Evolutionary conservation across 1,140 invertebrate species (phyloP).

Genomic region (Bombus confusus): DNA sequence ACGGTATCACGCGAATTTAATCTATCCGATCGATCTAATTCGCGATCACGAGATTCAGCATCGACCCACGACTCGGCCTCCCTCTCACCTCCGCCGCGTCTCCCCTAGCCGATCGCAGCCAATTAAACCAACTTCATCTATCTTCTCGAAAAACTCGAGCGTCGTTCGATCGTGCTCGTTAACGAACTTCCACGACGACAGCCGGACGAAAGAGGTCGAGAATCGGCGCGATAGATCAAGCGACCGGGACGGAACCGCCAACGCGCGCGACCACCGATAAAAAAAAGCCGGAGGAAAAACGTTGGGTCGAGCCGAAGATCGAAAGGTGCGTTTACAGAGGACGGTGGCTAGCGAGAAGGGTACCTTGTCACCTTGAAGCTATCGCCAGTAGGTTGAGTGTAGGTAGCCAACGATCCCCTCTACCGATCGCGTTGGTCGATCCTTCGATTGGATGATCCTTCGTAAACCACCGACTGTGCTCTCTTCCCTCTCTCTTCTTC

Average conservation of each 20-base stretch:
- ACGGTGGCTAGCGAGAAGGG: constrained; percentile 32
- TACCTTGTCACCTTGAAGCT: constrained; percentile 67
- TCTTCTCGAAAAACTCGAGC: constrained; percentile 8
- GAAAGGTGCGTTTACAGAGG: constrained; percentile 32
- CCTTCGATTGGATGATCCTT: constrained; percentile 64
- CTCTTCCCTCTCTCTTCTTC: not conserved
- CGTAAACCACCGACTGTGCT: constrained; percentile 1
- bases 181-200: not conserved
- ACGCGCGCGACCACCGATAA: constrained; percentile 5
- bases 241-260: constrained; percentile 13
- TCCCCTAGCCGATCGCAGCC: too few species aligned
- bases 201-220: constrained; percentile 10
- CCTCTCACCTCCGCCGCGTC: not conserved
- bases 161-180: not conserved
- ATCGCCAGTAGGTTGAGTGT: constrained; percentile 66
- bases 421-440: constrained; percentile 36
- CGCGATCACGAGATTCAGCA: not conserved
- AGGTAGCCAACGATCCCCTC: constrained; percentile 59
- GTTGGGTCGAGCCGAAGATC: constrained; percentile 19
- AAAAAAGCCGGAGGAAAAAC: not conserved
- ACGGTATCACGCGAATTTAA: not conserved
- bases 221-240: constrained; percentile 14
- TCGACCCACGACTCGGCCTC: not conserved
- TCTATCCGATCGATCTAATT: not conserved
- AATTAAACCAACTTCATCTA: constrained; percentile 4